Percentiles rank a stretch among this genome's conserved stretches.
Evolutionary conservation across 2,797 vertebrate species (phyloP).

Genomic region (Parotocinclus haroldoi): DNA sequence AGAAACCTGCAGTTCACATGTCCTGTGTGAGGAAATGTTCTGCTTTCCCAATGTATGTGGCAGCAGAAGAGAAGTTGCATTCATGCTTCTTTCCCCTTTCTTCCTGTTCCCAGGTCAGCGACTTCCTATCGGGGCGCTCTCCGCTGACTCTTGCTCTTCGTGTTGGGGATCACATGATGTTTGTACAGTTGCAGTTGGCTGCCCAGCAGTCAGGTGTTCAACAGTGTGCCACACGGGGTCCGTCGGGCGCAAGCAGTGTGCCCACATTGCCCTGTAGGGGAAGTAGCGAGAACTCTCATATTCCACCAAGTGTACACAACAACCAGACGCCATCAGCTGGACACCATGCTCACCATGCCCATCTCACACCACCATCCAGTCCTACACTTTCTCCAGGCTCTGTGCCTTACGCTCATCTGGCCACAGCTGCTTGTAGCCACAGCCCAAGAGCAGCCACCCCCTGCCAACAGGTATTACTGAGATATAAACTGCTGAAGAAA

Average conservation of each 20-base stretch:
- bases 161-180: conserved; percentile 92
- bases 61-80: conserved; percentile 2
- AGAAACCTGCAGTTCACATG: no score
- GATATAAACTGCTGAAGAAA: no score
- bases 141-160: conserved; percentile 90
- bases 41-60: background rate
- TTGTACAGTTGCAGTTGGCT: conserved; percentile 89
- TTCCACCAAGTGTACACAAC: conserved; percentile 18
- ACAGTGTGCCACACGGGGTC: conserved; percentile 53
- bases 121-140: conserved; percentile 91
- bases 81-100: conserved; percentile 48
- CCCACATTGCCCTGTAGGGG: conserved; percentile 27
- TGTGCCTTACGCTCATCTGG: conserved; percentile 29
- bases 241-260: conserved; percentile 45
- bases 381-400: conserved; percentile 51
- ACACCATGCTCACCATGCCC: conserved; percentile 30
- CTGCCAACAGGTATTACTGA: conserved; percentile 73
- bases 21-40: no score
- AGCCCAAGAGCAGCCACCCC: conserved; percentile 59
- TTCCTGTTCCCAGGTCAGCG: conserved; percentile 80
- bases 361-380: conserved; percentile 43
- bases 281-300: conserved; percentile 35
- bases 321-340: conserved; percentile 21
- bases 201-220: conserved; percentile 72
- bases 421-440: conserved; percentile 49